phyloP scores from a whole-genome alignment of 2,113 vertebrate genomes.

The Nerophis lumbriciformis region DNA sequence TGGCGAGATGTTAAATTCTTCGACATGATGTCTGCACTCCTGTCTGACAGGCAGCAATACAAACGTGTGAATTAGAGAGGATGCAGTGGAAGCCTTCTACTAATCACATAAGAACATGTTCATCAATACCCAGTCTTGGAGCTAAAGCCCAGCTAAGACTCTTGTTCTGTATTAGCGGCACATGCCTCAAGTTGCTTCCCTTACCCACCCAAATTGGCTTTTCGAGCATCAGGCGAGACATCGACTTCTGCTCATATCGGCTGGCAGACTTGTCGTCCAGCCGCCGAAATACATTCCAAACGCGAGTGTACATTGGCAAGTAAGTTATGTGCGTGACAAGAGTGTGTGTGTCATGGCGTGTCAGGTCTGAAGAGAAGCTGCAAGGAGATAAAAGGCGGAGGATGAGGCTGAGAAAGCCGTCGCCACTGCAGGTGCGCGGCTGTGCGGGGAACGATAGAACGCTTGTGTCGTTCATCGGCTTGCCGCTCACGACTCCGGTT shows the following conservation, averaged over 20 bases:
- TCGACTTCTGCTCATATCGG: background rate
- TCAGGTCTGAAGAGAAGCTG: slow-evolving; percentile 31
- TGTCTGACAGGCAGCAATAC: no score
- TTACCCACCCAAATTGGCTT: background rate
- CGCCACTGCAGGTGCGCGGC: slow-evolving; percentile 23
- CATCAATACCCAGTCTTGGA: slow-evolving; percentile 9
- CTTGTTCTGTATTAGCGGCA: slow-evolving; percentile 1
- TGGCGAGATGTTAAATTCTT: slow-evolving; percentile 10
- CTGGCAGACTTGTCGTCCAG: slow-evolving; percentile 1
- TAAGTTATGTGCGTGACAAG: background rate
- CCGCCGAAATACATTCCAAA: background rate
- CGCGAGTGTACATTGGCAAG: no score
- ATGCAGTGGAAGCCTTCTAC: slow-evolving; percentile 2
- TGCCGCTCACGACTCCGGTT: slow-evolving; percentile 64
- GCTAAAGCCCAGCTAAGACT: slow-evolving; percentile 17
- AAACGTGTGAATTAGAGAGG: slow-evolving; percentile 19
- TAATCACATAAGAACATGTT: slow-evolving; percentile 24
- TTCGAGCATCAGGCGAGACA: slow-evolving; percentile 8
- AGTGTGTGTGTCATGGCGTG: slow-evolving; percentile 12
- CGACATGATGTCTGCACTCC: background rate
- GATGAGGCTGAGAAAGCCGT: slow-evolving; percentile 23
- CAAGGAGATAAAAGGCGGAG: slow-evolving; percentile 9
- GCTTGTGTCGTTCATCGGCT: slow-evolving; percentile 56
- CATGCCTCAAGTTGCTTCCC: background rate
- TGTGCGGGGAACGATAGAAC: slow-evolving; percentile 46